Base-by-base conservation (phyloP, 2,888 invertebrate genomes). In the Scaptomyza polygonia region DNA sequence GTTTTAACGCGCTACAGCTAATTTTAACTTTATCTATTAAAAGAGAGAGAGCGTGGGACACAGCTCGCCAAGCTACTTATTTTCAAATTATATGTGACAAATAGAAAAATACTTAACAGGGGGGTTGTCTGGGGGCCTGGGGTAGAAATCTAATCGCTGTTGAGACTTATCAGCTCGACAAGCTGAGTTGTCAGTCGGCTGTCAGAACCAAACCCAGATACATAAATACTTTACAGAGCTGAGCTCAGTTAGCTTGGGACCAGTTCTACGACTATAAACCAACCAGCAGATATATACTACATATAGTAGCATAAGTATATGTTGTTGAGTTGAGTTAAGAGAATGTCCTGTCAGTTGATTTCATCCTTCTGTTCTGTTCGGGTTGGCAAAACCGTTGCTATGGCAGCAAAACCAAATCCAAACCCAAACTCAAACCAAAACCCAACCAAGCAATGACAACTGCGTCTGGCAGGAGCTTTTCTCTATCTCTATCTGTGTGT, bases 361-460 rank as follows among this genome's bases (percentile, higher is more conserved):
- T 57, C 16, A 30, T 47, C 36, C 39, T 47, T 14, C 39, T 16
- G 39, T 39, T n/a, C n/a, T n/a, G 34, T 34, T n/a, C 3, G 32
- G 12, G 21, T 21, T n/a, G n/a, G n/a, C n/a, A n/a, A n/a, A n/a
- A n/a, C n/a, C 57, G 66, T 76, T 63, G 72, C 84, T 58, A 79
- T 86, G 84, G 83, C 86, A 86, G 84, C 30, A 32, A 3, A 8
- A 30, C 30, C 64, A 62, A 67, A 44, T n/a, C n/a, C n/a, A n/a
- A n/a, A n/a, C n/a, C 18, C 71, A 69, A 12, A 32, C 30, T 59
- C n/a, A 62, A 66, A 44, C 16, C 72, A 8, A 39, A 14, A 3
- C 36, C 14, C 63, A 62, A 67, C 44, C 18, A 68, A 25, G 25
- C 25, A 69, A 47, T 57, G 54, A 69, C 79, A 72, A 67, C 85